Evolutionary conservation across 64 coral and sea anemone genomes (phyloP), one percentile per base, ranked within the genome.

Genomic region (Acropora yongei): DNA sequence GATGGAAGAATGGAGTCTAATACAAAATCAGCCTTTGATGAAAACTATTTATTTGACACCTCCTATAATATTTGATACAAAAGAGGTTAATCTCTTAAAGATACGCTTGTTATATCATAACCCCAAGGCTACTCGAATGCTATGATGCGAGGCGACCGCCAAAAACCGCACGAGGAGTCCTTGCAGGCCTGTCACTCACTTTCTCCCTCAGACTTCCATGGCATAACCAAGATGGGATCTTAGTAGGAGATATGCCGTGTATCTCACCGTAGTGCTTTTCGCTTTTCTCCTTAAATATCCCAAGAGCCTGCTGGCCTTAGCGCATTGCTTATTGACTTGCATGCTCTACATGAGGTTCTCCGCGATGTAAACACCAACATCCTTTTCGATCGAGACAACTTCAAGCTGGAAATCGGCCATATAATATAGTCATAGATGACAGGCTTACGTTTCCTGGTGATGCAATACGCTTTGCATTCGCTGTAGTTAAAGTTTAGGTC

Each of bases 301-400:
- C 65, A 69, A 47, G 4, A 90, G 88, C 57, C 44, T 90, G 88
- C 63, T 80, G 55, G 80, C 80, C 65, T 84, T 84, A 43, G 80
- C 80, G 53, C 53, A 43, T 61, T 84, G 51, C 41, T 61, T 8
- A 58, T 13, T 63, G 18, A 63, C 80, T n/a, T 84, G 55, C 11
- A 19, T 51, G 51, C 67, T 84, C 80, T 57, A 84, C 42, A 57
- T 50, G 43, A 80, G 71, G 71, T 74, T 40, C 39, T 74, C 71
- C 1, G 71, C 40, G 71, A 43, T 39, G 18, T 74, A 74, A 74
- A 74, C 71, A 74, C n/a, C 71, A 39, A 74, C 19, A 74, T 74
- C 71, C 71, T 43, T 74, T 42, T 74, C 71, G 71, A 30, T 10
- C n/a, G 71, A 74, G 71, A 74, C 1, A 74, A 39, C 71, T 74